These are phyloP conservation scores for Emydoidea blandingii DNA, from an alignment of 2,797 vertebrate genomes.

Conservation along the genomic window DNA sequence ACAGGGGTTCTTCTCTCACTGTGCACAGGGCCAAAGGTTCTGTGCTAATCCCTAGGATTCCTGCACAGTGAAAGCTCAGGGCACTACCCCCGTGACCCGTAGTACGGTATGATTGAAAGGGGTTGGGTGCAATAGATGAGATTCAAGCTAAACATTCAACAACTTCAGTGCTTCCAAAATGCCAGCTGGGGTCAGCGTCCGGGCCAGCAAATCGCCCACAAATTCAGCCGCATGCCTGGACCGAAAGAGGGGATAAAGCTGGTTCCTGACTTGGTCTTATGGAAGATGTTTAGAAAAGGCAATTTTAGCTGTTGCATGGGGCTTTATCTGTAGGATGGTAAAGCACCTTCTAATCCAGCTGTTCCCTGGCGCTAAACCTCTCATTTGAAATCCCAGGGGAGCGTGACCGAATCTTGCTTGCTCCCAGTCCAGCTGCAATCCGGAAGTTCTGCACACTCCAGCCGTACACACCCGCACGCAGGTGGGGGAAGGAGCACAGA, in stretches of 20 bases:
- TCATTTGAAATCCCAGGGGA: background rate
- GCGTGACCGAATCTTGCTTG: background rate
- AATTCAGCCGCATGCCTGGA: background rate
- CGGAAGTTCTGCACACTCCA: background rate
- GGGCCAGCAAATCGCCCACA: rapidly evolving
- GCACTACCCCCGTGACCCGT: background rate
- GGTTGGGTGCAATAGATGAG: background rate
- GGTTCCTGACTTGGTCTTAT: background rate
- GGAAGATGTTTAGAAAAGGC: background rate
- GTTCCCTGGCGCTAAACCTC: background rate
- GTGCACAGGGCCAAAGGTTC: background rate
- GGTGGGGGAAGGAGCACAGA: background rate
- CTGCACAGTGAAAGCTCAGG: background rate
- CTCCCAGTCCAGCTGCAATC: background rate
- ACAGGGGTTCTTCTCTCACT: background rate
- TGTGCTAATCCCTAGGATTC: background rate
- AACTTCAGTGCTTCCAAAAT: background rate
- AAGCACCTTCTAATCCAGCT: background rate
- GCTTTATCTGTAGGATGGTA: background rate
- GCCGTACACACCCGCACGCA: rapidly evolving
- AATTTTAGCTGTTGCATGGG: background rate
- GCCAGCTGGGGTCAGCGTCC: background rate
- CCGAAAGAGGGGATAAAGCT: background rate
- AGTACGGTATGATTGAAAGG: background rate
- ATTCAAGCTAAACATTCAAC: background rate